These are phyloP conservation scores for Amiota mariae DNA, from an alignment of 2,888 invertebrate genomes.

Conservation along the genomic window DNA sequence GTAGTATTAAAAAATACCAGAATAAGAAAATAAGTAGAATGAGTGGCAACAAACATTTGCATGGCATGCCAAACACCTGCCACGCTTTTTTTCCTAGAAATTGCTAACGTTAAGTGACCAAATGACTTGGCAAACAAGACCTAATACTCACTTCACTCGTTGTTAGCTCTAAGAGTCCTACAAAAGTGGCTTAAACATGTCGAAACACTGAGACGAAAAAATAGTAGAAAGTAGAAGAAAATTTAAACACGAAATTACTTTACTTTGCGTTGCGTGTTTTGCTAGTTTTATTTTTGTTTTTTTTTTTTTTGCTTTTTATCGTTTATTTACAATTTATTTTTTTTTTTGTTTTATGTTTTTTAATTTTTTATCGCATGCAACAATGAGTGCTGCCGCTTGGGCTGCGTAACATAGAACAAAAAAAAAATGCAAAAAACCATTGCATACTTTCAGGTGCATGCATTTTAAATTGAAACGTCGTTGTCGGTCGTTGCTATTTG, in stretches of 20 bases:
- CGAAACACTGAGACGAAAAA: too few species aligned
- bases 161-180: too few species aligned
- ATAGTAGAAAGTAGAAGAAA: too few species aligned
- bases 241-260: background rate
- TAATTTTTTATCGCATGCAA: too few species aligned
- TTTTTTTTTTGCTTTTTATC: too few species aligned
- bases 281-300: background rate
- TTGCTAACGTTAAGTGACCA: slow-evolving; percentile 8
- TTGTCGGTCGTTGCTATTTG: slow-evolving; percentile 33
- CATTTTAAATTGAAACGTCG: slow-evolving; percentile 50
- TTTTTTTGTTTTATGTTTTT: too few species aligned
- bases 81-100: background rate
- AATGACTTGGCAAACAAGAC: background rate
- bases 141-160: too few species aligned
- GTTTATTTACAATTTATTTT: too few species aligned
- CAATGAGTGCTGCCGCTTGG: background rate
- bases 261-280: slow-evolving; percentile 10
- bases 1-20: too few species aligned
- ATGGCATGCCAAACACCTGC: background rate
- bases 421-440: slow-evolving; percentile 28
- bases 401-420: background rate
- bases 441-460: slow-evolving; percentile 60
- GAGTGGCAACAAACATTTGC: too few species aligned
- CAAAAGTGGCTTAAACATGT: too few species aligned
- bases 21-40: too few species aligned